phyloP scores from a whole-genome alignment of 2,797 vertebrate species.

The Sebastolobus alascanus region DNA sequence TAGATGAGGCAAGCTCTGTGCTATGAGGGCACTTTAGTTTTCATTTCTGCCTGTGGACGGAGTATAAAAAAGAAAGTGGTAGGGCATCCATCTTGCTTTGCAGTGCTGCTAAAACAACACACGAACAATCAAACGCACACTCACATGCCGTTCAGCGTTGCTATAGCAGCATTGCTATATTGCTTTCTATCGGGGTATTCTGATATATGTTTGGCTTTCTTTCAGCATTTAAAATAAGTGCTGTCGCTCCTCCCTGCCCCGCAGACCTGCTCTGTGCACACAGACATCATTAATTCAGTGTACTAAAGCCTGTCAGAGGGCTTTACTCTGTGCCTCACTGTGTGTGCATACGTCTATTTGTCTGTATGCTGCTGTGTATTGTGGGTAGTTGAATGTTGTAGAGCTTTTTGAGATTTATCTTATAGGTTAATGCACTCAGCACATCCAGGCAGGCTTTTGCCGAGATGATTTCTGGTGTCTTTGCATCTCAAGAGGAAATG shows the following conservation, averaged over 20 bases:
- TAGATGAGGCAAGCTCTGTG: slow-evolving; percentile 40
- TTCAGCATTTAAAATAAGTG: slow-evolving; percentile 69
- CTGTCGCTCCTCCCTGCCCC: slow-evolving; percentile 51
- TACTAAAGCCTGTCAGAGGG: slow-evolving; percentile 68
- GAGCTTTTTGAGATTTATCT: slow-evolving; percentile 52
- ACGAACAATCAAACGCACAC: slow-evolving; percentile 24
- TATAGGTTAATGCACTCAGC: slow-evolving; percentile 48
- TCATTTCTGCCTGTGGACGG: slow-evolving; percentile 46
- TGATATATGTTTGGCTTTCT: slow-evolving; percentile 60
- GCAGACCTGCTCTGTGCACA: slow-evolving; percentile 44
- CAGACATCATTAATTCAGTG: slow-evolving; percentile 66
- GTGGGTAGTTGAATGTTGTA: slow-evolving; percentile 21
- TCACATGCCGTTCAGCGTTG: neutral
- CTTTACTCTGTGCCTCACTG: slow-evolving; percentile 27
- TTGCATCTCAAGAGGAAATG: slow-evolving; percentile 14
- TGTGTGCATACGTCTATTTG: slow-evolving; percentile 24
- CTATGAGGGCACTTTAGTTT: slow-evolving; percentile 57
- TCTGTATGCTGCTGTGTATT: slow-evolving; percentile 13
- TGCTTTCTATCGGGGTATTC: slow-evolving; percentile 32
- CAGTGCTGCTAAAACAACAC: slow-evolving; percentile 40
- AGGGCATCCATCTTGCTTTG: slow-evolving; percentile 63
- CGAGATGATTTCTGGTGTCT: slow-evolving; percentile 44
- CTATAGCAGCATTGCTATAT: slow-evolving; percentile 9
- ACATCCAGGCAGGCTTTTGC: slow-evolving; percentile 13
- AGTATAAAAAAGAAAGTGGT: slow-evolving; percentile 53